Base-by-base conservation (phyloP, 2,888 invertebrate genomes). In the Microplitis deprimator region DNA sequence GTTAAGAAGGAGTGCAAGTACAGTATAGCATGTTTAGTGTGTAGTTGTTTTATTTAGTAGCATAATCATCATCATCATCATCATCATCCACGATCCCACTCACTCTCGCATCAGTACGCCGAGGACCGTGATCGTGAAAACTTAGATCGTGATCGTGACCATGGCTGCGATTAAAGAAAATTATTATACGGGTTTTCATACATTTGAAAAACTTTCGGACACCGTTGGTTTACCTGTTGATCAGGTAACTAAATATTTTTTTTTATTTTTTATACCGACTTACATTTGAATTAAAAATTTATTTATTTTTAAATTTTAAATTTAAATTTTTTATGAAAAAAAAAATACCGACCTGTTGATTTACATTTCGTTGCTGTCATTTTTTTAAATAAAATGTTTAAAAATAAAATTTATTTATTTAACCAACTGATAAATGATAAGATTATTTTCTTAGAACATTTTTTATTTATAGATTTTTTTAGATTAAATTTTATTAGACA, bases 151-250 rank as follows among this genome's bases (percentile, higher is more conserved):
- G 71, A 69, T 80, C 79, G 77, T 79, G 79, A 75, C 76, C 76
- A 86, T 87, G 85, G 81, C 81, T 80, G 79, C 73, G 73, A 41
- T 75, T 65, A 86, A 84, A 72, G 85, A 91, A 80, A 91, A 91
- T 85, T 91, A 92, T 83, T 95, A 95, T 87, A 93, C 93, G 88
- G 96, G 95, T 78, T 94, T 94, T 88, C 93, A 93, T 86, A 88
- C 93, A 78, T 95, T 96, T 89, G 88, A 91, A 79, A 94, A 94
- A 91, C 86, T 96, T 79, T 92, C 95, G 50, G 93, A 92, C 83
- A 91, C 92, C 86, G 90, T 93, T 82, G 95, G 95, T 80, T 91
- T 96, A 82, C 94, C 95, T 73, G 92, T 96, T 85, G 96, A 96
- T 91, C 92, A 95, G 92, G 96, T 96, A 91, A 93, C 93, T 91